phyloP scores from a whole-genome alignment of 2,888 invertebrate genomes.

The Neria commutata region DNA sequence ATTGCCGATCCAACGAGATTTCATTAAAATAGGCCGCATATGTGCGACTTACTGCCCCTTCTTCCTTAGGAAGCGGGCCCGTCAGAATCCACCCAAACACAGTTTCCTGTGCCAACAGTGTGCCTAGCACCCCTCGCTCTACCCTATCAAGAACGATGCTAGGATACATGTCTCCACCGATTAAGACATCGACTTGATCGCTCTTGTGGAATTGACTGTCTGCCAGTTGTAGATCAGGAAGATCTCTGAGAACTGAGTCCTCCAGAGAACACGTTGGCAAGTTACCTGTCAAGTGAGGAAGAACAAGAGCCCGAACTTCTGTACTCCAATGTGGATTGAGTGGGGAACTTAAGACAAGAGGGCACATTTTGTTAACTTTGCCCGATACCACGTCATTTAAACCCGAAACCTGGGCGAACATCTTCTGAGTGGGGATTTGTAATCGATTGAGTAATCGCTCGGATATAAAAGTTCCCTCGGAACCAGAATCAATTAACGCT shows the following conservation, averaged over 20 bases:
- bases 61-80: not conserved
- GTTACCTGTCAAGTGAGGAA: not conserved
- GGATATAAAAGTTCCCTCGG: slow-evolving; percentile 4
- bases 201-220: not conserved
- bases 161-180: not conserved
- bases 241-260: not conserved
- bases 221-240: not conserved
- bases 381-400: not conserved
- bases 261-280: not conserved
- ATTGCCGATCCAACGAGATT: not conserved
- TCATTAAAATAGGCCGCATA: not conserved
- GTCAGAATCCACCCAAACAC: slow-evolving; percentile 4
- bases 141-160: not conserved
- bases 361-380: not conserved
- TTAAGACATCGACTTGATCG: not conserved
- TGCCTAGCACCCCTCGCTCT: not conserved
- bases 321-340: not conserved
- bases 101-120: slow-evolving; percentile 1
- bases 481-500: not conserved
- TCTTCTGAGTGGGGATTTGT: not conserved
- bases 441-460: not conserved
- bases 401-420: not conserved
- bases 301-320: not conserved
- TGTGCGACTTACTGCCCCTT: not conserved
- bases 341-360: not conserved